Evolutionary conservation across 2,113 vertebrate genomes (phyloP).

Genomic region (Hippocampus zosterae): DNA sequence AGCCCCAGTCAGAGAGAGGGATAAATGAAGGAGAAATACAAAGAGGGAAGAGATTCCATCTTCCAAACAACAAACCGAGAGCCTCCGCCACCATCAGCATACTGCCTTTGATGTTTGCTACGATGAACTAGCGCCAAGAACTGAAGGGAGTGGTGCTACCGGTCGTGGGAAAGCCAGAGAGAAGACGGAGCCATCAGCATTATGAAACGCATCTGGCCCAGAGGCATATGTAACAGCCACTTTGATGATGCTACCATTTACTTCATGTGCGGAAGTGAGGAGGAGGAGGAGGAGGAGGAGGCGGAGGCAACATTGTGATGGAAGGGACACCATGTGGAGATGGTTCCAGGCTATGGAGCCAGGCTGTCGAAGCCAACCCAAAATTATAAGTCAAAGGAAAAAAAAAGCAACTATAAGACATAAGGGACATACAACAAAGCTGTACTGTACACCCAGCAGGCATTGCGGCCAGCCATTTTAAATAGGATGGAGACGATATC

Average conservation of each 20-base stretch:
- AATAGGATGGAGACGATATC: slow-evolving; percentile 50
- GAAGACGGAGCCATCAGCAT: slow-evolving; percentile 55
- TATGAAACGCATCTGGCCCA: slow-evolving; percentile 60
- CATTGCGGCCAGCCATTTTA: slow-evolving; percentile 66
- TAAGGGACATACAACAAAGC: slow-evolving; percentile 59
- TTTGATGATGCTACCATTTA: slow-evolving; percentile 63
- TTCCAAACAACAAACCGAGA: slow-evolving; percentile 53
- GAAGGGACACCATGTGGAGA: slow-evolving; percentile 37
- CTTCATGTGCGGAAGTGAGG: slow-evolving; percentile 39
- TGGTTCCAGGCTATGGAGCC: slow-evolving; percentile 59
- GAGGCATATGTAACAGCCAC: slow-evolving; percentile 65
- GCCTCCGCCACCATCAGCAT: slow-evolving; percentile 50
- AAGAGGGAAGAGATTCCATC: slow-evolving; percentile 46
- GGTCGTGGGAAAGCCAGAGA: slow-evolving; percentile 45
- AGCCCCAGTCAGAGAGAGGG: slow-evolving; percentile 25
- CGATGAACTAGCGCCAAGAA: slow-evolving; percentile 40
- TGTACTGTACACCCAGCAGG: slow-evolving; percentile 73
- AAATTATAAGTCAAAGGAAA: slow-evolving; percentile 29
- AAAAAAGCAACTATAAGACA: slow-evolving; percentile 33
- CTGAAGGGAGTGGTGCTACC: slow-evolving; percentile 19
- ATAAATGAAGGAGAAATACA: slow-evolving; percentile 32
- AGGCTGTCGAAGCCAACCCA: slow-evolving; percentile 46
- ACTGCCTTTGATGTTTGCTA: slow-evolving; percentile 67
- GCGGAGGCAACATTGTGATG: slow-evolving; percentile 43
- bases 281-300: slow-evolving; percentile 26